Evolutionary conservation across 2,113 vertebrate species (phyloP), one percentile per base, ranked within the genome.

Genomic region (Chunga burmeisteri): DNA sequence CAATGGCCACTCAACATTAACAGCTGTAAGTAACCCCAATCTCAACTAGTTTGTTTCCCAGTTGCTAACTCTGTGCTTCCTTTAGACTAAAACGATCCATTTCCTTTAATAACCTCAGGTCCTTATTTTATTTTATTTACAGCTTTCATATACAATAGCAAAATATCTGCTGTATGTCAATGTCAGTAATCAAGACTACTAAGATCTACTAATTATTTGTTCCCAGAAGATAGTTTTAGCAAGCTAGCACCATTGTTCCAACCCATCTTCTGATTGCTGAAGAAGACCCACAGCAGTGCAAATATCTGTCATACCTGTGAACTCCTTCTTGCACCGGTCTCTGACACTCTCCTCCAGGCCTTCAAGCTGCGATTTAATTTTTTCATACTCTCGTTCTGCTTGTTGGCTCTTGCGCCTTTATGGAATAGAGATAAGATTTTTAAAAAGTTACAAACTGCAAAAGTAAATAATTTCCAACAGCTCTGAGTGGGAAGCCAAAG

Each of bases 251-350:
- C 17, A 72, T 26, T 82, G 23, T 47, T 92, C 30, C 38, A 94
- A 67, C 46, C 32, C 63, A 65, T 83, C 78, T 81, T 62, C 53
- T 38, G 22, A 74, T 20, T 93, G 77, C 82, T 93, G 46, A 49
- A 62, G 80, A 87, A 46, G 30, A 81, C n/a, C 34, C 29, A 78
- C 7, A 81, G 74, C 36, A 86, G 38, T 36, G 20, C 50, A 81
- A 68, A 42, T 46, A 81, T 81, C 56, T 72, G 25, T 74, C 87
- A 90, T 88, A 99, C 99, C 99, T 93, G 99, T 99, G 98, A 99
- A 99, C 96, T 99, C 99, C 87, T 99, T 99, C 98, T 99, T 99
- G 98, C 99, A 99, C 62, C 99, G 99, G 91, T 99, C 99, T 17
- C 99, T 98, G 36, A 99, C 99, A 5, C 99, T 99, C 88, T 99